Evolutionary conservation across 2,888 invertebrate genomes (phyloP), one percentile per base, ranked within the genome.

Genomic region (Gibbula magus): DNA sequence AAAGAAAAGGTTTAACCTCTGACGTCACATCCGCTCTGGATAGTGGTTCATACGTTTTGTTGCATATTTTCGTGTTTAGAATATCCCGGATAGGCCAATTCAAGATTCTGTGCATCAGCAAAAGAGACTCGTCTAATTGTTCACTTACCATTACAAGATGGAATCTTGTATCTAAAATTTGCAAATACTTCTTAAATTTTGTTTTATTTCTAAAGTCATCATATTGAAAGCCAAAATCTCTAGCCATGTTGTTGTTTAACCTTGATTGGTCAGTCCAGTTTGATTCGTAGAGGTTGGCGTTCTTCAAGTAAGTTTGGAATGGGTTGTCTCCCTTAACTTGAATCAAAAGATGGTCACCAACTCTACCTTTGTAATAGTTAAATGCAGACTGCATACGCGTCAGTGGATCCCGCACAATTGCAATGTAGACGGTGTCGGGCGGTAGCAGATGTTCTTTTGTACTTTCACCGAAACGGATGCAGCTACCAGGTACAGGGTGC

Each of bases 341-440:
- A 1, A n/a, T 70, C n/a, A 70, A 35, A 20, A 13, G 8, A n/a
- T n/a, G n/a, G n/a, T n/a, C n/a, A n/a, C n/a, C n/a, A n/a, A 13
- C 70, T 8, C 16, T 39, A 5, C 18, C n/a, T 1, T n/a, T 29
- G 35, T 70, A 84, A 56, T 87, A 87, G 35, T 84, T 82, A 79
- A 87, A 82, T 18, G 83, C 83, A 0, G 87, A 87, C 51, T 85
- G 83, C 39, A 87, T 84, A 13, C 86, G 86, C 18, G 81, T 78
- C 54, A 81, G 86, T 10, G 87, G 87, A 53, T 87, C 87, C 2
- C 87, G 82, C n/a, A 87, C 54, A 53, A 87, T 86, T 5, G 84
- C 87, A 18, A 87, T 82, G 35, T 86, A 86, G 0, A 84, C 84
- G 0, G 86, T 84, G 66, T 87, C 85, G 18, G 52, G 70, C n/a